Percentiles rank a stretch among this genome's conserved stretches.
Conservation (phyloP, 1,140 invertebrate genomes). For the Cyclina sinensis region DNA sequence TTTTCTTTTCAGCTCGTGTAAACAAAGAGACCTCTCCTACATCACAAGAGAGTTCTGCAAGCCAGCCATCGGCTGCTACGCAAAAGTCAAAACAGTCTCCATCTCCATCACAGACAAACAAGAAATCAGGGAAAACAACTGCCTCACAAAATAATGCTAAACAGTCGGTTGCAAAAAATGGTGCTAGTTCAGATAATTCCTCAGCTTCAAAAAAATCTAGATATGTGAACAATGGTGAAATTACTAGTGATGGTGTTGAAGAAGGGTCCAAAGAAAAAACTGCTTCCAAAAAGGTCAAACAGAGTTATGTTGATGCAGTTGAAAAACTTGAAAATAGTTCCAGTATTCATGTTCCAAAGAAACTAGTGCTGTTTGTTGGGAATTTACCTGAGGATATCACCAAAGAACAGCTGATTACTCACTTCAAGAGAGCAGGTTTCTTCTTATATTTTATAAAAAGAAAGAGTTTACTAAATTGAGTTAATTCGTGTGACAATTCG, state of each 20-base stretch:
- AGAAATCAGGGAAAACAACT: not conserved
- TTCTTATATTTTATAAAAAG: too few relatives aligned
- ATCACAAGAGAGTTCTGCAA: not conserved
- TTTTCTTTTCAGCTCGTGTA: not conserved
- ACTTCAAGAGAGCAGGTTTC: constrained; percentile 80
- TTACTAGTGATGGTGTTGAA: not conserved
- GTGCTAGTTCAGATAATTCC: not conserved
- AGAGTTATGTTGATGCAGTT: constrained; percentile 55
- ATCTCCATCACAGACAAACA: not conserved
- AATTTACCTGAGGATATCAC: constrained; percentile 79
- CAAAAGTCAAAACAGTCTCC: constrained; percentile 4
- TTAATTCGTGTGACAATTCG: too few relatives aligned
- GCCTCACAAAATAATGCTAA: not conserved
- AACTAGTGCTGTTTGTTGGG: constrained; percentile 78
- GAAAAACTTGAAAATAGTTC: constrained; percentile 58
- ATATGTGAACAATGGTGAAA: constrained; percentile 15
- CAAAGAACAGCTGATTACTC: constrained; percentile 78
- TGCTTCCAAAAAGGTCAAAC: not conserved
- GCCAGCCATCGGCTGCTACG: not conserved
- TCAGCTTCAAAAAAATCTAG: not conserved
- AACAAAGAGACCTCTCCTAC: not conserved
- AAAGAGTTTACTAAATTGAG: too few relatives aligned
- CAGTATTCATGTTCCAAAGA: constrained; percentile 69
- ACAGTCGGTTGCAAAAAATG: not conserved
- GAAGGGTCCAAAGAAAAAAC: constrained; percentile 36